Evolutionary conservation across 2,113 vertebrate genomes (phyloP).

Genomic region (Gasterosteus nipponicus): DNA sequence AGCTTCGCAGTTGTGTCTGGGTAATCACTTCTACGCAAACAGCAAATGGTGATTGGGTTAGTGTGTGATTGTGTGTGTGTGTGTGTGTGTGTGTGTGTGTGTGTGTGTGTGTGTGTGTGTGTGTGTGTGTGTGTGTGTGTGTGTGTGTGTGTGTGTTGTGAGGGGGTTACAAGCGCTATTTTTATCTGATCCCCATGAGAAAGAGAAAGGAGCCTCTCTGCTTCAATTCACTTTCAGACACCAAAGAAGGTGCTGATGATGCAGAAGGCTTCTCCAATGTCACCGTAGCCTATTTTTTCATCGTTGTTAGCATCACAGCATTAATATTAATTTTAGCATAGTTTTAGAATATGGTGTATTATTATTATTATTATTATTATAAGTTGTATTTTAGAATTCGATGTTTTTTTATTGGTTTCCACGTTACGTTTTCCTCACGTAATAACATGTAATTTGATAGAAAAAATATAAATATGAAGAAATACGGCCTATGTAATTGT

Average conservation of each 20-base stretch:
- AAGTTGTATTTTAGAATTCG: conserved; percentile 4
- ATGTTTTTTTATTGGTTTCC: not conserved
- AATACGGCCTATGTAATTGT: not conserved
- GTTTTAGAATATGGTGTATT: not conserved
- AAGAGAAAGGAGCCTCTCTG: conserved; percentile 86
- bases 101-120: conserved; percentile 45
- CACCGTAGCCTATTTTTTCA: conserved; percentile 83
- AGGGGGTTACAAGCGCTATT: conserved; percentile 83
- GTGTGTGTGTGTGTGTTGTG: conserved; percentile 22
- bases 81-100: conserved; percentile 65
- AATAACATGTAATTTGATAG: not conserved
- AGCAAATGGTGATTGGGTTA: conserved; percentile 87
- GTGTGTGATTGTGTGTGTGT: conserved; percentile 63
- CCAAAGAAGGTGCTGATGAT: conserved; percentile 91
- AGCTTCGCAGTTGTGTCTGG: conserved; percentile 94
- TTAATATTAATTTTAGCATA: not conserved
- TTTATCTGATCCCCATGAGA: conserved; percentile 96
- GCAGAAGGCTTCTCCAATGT: conserved; percentile 84
- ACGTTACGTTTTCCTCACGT: not conserved
- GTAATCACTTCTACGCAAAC: conserved; percentile 95
- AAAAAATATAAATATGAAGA: not conserved
- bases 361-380: not conserved
- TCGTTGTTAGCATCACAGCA: conserved; percentile 69
- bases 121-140: not conserved
- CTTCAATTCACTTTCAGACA: conserved; percentile 86